These are phyloP conservation scores for Hypsopygia costalis DNA, from an alignment of 2,888 invertebrate species.

Conservation along the genomic window DNA sequence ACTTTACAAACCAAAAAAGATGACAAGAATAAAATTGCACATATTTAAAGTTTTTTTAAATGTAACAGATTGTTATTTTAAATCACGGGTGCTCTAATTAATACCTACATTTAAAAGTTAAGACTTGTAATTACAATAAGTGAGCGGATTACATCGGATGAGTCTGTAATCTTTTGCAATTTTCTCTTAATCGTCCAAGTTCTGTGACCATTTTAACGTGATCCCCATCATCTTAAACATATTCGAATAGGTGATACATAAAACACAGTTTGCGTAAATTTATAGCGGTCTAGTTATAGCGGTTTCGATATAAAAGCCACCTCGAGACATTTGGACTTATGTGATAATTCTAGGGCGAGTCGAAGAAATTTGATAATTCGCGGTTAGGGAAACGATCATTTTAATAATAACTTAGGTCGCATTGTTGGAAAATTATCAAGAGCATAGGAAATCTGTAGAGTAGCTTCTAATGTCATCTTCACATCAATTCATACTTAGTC, in stretches of 20 bases:
- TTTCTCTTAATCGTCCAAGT: conserved; percentile 69
- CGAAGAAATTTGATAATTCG: conserved; percentile 78
- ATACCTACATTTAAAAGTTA: conserved; percentile 61
- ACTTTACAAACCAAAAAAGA: no score
- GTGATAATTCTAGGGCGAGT: conserved; percentile 75
- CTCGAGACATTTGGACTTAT: conserved; percentile 76
- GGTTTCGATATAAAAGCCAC: conserved; percentile 47
- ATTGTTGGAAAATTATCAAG: conserved; percentile 61
- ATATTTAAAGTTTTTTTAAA: no score
- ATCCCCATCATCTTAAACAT: conserved; percentile 33
- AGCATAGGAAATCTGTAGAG: conserved; percentile 42
- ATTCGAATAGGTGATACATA: conserved; percentile 12
- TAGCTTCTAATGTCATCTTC: no score
- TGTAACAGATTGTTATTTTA: conserved; percentile 25
- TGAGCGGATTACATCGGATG: conserved; percentile 56
- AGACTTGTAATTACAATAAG: conserved; percentile 64
- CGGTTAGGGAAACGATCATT: conserved; percentile 73
- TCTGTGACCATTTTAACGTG: conserved; percentile 42
- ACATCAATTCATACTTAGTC: conserved; percentile 1
- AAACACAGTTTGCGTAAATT: conserved; percentile 29
- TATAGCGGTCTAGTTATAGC: conserved; percentile 31
- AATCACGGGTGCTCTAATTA: conserved; percentile 59
- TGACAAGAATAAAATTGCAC: no score
- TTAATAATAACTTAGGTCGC: conserved; percentile 73
- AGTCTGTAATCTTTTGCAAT: conserved; percentile 73